These are phyloP conservation scores for Thunnus thynnus DNA, from an alignment of 2,113 vertebrate genomes.

Conservation along the genomic window DNA sequence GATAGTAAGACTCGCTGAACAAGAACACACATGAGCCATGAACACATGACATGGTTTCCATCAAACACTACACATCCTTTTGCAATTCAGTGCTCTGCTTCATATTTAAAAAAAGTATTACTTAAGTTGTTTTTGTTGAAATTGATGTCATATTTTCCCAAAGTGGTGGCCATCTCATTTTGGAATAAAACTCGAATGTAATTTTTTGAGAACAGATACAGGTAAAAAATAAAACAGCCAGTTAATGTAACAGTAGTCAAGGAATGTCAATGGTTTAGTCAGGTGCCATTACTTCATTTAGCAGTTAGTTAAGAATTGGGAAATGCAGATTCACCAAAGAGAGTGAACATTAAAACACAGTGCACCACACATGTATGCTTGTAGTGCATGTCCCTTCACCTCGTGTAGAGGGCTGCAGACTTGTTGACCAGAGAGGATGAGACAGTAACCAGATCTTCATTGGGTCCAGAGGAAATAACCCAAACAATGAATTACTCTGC, in stretches of 20 bases:
- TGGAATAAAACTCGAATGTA: constrained; percentile 1
- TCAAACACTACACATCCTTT: background rate
- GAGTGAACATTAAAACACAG: constrained; percentile 18
- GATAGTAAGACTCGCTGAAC: background rate
- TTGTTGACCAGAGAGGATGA: constrained; percentile 6
- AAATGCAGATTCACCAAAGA: constrained; percentile 14
- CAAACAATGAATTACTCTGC: background rate
- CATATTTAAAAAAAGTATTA: background rate
- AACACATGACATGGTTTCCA: background rate
- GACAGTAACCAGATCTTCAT: constrained; percentile 12
- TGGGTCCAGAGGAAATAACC: constrained; percentile 12
- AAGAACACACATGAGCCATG: background rate
- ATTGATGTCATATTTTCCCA: background rate
- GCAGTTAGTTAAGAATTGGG: constrained; percentile 4
- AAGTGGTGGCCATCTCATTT: background rate
- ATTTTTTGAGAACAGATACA: background rate
- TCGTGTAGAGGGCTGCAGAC: constrained; percentile 21
- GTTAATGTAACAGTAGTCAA: constrained; percentile 30
- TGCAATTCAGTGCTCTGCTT: background rate
- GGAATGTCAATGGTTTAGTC: constrained; percentile 40
- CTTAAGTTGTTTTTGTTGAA: background rate
- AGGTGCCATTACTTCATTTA: constrained; percentile 6
- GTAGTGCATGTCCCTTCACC: background rate
- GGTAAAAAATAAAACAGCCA: background rate
- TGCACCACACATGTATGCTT: constrained; percentile 1